Evolutionary conservation across 1,140 invertebrate species (phyloP).

Genomic region (Adelges cooleyi): DNA sequence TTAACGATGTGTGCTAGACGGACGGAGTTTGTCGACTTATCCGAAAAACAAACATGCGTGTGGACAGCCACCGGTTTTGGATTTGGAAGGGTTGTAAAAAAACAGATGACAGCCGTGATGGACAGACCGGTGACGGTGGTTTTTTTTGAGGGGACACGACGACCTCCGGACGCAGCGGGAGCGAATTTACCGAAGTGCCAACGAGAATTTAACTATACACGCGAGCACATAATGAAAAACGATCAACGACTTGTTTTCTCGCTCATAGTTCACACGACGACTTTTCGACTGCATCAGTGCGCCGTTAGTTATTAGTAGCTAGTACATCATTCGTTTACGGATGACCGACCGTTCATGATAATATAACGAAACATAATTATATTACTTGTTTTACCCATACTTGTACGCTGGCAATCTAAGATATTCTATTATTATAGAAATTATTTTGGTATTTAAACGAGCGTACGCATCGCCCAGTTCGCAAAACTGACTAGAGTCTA

Average conservation of each 20-base stretch:
- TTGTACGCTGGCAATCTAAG: too few species aligned
- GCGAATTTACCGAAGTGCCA: conserved; percentile 2
- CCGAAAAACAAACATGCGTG: conserved; percentile 20
- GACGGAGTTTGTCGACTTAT: neutral
- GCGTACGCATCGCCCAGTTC: too few species aligned
- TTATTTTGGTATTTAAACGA: too few species aligned
- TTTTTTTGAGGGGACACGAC: neutral
- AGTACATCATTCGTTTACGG: too few species aligned
- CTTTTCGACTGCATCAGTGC: neutral
- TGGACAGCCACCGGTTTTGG: conserved; percentile 6
- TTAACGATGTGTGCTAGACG: too few species aligned
- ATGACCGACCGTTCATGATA: too few species aligned
- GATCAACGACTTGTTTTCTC: conserved; percentile 19
- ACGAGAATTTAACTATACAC: neutral
- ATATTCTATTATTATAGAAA: too few species aligned
- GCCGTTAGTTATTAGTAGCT: too few species aligned
- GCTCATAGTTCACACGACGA: neutral
- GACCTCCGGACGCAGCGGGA: conserved; percentile 2
- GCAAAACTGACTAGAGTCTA: too few species aligned
- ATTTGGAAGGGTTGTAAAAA: conserved; percentile 8
- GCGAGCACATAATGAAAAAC: neutral
- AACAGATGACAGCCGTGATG: conserved; percentile 9
- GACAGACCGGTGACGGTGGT: neutral
- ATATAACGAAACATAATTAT: too few species aligned
- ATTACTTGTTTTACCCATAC: too few species aligned